These are phyloP conservation scores for Sebastes cheni DNA, from an alignment of 2,797 vertebrate genomes.

Conservation along the genomic window DNA sequence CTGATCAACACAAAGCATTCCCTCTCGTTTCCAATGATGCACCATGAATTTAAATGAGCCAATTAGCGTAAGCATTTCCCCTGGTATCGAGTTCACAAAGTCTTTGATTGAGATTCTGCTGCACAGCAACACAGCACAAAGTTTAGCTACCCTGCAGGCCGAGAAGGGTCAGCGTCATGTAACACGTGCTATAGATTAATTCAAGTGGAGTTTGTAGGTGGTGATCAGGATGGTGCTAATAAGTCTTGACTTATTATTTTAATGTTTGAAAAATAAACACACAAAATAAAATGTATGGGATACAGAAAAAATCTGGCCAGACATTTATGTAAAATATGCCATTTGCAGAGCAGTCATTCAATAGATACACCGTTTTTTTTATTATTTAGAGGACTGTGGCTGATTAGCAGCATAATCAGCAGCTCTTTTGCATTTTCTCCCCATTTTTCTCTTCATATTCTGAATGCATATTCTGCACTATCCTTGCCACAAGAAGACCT, in stretches of 20 bases:
- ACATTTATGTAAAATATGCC: not conserved
- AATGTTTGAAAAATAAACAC: not conserved
- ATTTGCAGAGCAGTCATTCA: not conserved
- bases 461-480: constrained; percentile 2
- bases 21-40: constrained; percentile 67
- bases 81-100: constrained; percentile 56
- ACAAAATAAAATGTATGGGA: not conserved
- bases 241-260: not conserved
- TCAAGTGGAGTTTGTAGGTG: not conserved
- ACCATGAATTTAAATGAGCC: constrained; percentile 79
- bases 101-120: constrained; percentile 69
- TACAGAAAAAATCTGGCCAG: not conserved
- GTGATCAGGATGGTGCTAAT: not conserved
- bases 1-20: constrained; percentile 77
- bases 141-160: constrained; percentile 42
- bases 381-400: not conserved
- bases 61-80: constrained; percentile 74
- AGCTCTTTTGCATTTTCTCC: constrained; percentile 11
- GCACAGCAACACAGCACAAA: constrained; percentile 52
- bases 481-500: constrained; percentile 17
- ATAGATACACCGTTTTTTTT: not conserved
- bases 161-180: not conserved
- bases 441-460: not conserved
- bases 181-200: not conserved
- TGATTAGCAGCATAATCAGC: constrained; percentile 15